Conservation (phyloP, 2,113 vertebrate species). For the Bambusicola thoracicus region DNA sequence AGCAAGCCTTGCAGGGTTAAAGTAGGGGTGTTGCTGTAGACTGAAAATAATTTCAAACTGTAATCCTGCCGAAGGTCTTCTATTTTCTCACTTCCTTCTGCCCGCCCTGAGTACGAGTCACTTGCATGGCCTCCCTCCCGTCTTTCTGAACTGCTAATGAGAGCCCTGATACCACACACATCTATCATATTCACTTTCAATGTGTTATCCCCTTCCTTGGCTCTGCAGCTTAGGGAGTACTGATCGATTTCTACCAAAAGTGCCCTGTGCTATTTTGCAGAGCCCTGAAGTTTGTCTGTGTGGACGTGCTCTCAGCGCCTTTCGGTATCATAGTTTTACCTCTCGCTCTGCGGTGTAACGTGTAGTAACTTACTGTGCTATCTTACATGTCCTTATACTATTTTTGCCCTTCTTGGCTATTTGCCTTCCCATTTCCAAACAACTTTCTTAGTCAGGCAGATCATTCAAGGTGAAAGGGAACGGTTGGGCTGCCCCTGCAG, state of each 20-base stretch:
- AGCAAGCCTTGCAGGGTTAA: neutral
- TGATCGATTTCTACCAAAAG: neutral
- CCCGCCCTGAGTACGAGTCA: neutral
- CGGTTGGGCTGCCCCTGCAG: neutral
- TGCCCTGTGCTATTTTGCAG: neutral
- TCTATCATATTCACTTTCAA: neutral
- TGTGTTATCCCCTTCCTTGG: neutral
- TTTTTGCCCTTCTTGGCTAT: neutral
- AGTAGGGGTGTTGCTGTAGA: neutral
- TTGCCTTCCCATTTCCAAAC: neutral
- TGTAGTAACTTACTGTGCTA: neutral
- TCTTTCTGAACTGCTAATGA: neutral
- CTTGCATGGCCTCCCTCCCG: neutral
- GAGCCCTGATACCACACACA: fast-evolving
- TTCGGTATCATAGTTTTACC: neutral
- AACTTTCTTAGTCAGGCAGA: neutral
- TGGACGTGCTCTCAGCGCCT: neutral
- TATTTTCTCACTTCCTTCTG: slow-evolving; percentile 7
- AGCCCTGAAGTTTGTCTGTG: neutral
- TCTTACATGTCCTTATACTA: neutral
- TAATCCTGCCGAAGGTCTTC: neutral
- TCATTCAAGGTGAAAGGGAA: neutral
- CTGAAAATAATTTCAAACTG: slow-evolving; percentile 18
- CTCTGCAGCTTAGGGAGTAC: neutral
- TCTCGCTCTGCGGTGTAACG: neutral